A percentile compares a stretch with the other conserved stretches of the same genome.
These are phyloP conservation scores for Corticium candelabrum DNA, from an alignment of 37 sponge, comb jelly and placozoan species.

Conservation along the genomic window DNA sequence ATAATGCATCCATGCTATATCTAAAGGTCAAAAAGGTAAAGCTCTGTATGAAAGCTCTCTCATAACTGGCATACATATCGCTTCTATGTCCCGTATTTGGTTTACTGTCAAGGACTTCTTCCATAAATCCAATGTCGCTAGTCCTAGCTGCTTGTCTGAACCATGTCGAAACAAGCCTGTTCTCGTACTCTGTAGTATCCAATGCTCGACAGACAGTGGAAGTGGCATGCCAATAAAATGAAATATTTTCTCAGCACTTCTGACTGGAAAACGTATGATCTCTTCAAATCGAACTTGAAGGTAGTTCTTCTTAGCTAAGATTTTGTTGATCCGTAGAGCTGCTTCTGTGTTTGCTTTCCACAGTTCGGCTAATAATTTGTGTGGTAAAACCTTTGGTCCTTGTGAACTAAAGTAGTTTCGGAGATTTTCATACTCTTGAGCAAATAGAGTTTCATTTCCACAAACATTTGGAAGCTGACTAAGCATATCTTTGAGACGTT, in stretches of 20 bases:
- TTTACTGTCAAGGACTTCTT: neutral
- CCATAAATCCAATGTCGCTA: neutral
- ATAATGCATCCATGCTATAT: too few species aligned
- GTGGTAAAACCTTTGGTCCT: neutral
- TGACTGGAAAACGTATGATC: conserved; percentile 6
- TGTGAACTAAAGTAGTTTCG: neutral
- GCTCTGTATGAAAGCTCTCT: neutral
- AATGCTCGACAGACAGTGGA: conserved; percentile 15
- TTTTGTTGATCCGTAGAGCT: neutral
- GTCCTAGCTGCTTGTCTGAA: neutral
- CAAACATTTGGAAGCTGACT: neutral
- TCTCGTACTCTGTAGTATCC: conserved; percentile 11
- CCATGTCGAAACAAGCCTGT: neutral
- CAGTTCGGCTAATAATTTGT: conserved; percentile 9
- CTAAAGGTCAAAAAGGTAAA: neutral
- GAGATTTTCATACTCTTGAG: neutral
- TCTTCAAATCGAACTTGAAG: conserved; percentile 18
- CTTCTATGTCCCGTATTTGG: neutral
- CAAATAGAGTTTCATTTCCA: neutral
- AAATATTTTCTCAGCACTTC: conserved; percentile 7
- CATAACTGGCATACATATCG: neutral
- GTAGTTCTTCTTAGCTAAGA: neutral
- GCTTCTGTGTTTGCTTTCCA: conserved; percentile 23
- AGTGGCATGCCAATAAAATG: conserved; percentile 15
- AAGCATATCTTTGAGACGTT: neutral